Evolutionary conservation across 2,888 invertebrate genomes (phyloP).

Genomic region (Malthinus seriepunctatus): DNA sequence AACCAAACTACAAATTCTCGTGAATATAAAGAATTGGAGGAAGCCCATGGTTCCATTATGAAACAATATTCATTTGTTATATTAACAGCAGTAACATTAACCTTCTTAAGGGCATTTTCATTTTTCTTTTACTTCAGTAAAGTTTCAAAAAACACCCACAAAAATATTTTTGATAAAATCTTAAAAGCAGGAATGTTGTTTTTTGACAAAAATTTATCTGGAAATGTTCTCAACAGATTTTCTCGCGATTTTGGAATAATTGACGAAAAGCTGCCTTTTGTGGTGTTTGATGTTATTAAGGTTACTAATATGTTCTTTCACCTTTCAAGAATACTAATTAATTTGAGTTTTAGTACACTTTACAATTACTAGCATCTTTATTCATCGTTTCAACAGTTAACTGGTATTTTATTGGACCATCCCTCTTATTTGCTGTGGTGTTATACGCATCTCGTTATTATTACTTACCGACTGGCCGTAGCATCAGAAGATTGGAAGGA

Average conservation of each 20-base stretch:
- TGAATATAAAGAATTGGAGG: constrained; percentile 17
- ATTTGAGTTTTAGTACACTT: constrained; percentile 58
- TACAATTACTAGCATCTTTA: constrained; percentile 69
- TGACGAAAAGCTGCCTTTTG: constrained; percentile 37
- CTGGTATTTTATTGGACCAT: constrained; percentile 66
- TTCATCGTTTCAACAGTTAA: constrained; percentile 72
- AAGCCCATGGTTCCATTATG: constrained; percentile 27
- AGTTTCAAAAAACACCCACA: constrained; percentile 27
- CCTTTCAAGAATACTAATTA: neutral
- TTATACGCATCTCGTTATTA: constrained; percentile 66
- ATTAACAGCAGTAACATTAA: constrained; percentile 34
- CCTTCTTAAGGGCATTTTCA: constrained; percentile 35
- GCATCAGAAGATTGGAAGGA: constrained; percentile 69
- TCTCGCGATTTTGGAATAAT: constrained; percentile 29
- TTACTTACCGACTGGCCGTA: constrained; percentile 71
- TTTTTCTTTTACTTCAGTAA: constrained; percentile 24
- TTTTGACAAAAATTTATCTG: constrained; percentile 24
- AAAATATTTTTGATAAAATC: constrained; percentile 23
- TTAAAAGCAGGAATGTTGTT: constrained; percentile 23
- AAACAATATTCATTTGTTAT: constrained; percentile 40
- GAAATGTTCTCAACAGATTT: constrained; percentile 31
- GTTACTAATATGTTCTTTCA: constrained; percentile 45
- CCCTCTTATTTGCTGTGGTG: constrained; percentile 61
- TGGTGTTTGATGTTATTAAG: constrained; percentile 57
- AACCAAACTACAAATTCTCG: constrained; percentile 24